Conservation (phyloP, 2,888 invertebrate species). For the Adelognathus sp. region DNA sequence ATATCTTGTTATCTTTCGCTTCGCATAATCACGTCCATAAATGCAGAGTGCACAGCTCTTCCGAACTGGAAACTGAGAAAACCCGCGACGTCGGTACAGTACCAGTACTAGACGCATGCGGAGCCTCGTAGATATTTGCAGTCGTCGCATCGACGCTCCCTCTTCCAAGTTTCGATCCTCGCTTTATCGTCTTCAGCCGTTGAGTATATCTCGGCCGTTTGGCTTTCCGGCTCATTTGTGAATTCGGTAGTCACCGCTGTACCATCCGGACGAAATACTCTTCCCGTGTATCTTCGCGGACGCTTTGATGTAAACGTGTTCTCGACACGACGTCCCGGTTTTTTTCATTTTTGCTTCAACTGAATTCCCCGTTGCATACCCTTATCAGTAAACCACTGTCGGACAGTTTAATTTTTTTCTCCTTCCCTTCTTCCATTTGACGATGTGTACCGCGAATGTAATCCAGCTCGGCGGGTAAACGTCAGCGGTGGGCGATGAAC, state of each 20-base stretch:
- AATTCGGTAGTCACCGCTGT: not conserved
- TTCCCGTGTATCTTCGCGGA: not conserved
- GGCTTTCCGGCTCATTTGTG: slow-evolving; percentile 41
- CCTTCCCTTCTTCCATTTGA: not conserved
- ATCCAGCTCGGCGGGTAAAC: slow-evolving; percentile 68
- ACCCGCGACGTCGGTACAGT: not conserved
- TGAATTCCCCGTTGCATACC: not conserved
- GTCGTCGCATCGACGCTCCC: slow-evolving; percentile 40
- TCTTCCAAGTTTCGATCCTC: not conserved
- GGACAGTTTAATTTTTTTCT: not conserved
- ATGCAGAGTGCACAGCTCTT: slow-evolving; percentile 34
- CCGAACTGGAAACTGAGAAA: slow-evolving; percentile 37
- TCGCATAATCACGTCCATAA: slow-evolving; percentile 34
- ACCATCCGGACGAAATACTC: not conserved
- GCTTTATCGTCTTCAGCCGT: not conserved
- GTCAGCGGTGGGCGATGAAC: slow-evolving; percentile 20
- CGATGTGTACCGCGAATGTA: slow-evolving; percentile 50
- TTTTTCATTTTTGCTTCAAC: not conserved
- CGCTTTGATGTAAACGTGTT: not conserved
- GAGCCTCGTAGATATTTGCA: slow-evolving; percentile 43
- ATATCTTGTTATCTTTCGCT: slow-evolving; percentile 44
- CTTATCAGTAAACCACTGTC: slow-evolving; percentile 31
- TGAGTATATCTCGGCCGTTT: slow-evolving; percentile 16
- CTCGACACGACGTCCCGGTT: not conserved
- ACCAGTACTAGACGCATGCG: slow-evolving; percentile 3